Base-by-base conservation (phyloP, 2,113 vertebrate genomes). In the Romanogobio albipinnatus region DNA sequence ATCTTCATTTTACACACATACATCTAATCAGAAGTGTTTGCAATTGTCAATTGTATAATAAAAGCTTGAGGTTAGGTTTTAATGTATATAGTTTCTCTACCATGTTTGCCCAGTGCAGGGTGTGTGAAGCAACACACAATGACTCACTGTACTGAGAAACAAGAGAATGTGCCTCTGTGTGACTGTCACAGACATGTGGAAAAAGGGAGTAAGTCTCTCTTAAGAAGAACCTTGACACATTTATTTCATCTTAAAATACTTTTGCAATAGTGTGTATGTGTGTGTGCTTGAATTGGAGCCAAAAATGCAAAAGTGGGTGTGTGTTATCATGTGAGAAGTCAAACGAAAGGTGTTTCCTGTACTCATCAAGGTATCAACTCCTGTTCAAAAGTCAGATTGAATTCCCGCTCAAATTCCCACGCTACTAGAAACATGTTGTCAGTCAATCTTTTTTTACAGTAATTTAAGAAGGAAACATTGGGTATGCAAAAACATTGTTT, bases 81-180 rank as follows among this genome's bases (percentile, higher is more conserved):
- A 39, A 39, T 39, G 39, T 39, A 39, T 39, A 39, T 39, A 6
- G 17, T 51, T n/a, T 87, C 43, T 81, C 83, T 86, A 2, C 62
- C 19, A 45, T 47, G 61, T 82, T 83, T 81, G 22, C 33, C 70
- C 22, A 81, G n/a, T 58, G 51, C 45, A 73, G 74, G 89, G 71
- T 26, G 90, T 86, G 90, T 91, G 85, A 76, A 1, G 4, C 0
- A 59, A 15, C 61, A 9, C 87, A 93, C 92, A 94, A 89, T 87
- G 86, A 43, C 26, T 53, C 68, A 56, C 17, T 89, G 64, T 92
- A 87, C 87, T 9, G 29, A 58, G 43, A 66, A 91, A 87, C 81
- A 82, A 66, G 43, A 66, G 14, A 19, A 36, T 64, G 86, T 33
- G 85, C 59, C 76, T 84, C 26, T 90, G 87, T n/a, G 87, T 87